Conservation (phyloP, 1,140 invertebrate species). For the Trachelipus rathkii region DNA sequence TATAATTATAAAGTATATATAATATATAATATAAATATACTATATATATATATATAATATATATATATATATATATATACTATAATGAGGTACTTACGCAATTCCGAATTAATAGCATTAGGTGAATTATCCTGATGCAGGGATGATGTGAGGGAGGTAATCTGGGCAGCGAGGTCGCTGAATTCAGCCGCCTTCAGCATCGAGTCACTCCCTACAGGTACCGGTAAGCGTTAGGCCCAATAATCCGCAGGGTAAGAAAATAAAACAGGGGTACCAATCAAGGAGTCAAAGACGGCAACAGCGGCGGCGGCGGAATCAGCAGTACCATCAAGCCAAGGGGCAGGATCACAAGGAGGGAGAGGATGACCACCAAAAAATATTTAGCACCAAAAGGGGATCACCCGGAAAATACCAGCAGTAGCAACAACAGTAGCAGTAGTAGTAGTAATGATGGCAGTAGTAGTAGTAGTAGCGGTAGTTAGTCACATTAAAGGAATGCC, state of each 20-base stretch:
- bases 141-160: constrained; percentile 37
- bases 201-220: not conserved
- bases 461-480: too few species aligned
- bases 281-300: not conserved
- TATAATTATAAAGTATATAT: too few species aligned
- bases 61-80: too few species aligned
- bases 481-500: too few species aligned
- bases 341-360: not conserved
- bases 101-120: not conserved
- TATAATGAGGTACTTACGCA: not conserved
- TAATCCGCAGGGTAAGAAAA: not conserved
- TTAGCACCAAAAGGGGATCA: too few species aligned
- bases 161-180: constrained; percentile 36
- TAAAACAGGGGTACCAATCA: not conserved
- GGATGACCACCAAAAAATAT: too few species aligned
- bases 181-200: constrained; percentile 32
- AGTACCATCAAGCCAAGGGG: not conserved
- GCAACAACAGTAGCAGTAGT: too few species aligned
- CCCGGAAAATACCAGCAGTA: too few species aligned
- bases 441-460: too few species aligned
- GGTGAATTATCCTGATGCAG: constrained; percentile 27
- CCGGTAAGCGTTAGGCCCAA: not conserved
- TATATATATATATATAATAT: too few species aligned
- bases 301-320: not conserved
- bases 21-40: too few species aligned